Evolutionary conservation across 2,113 vertebrate species (phyloP), one percentile per base, ranked within the genome.

Genomic region (Sprattus sprattus): DNA sequence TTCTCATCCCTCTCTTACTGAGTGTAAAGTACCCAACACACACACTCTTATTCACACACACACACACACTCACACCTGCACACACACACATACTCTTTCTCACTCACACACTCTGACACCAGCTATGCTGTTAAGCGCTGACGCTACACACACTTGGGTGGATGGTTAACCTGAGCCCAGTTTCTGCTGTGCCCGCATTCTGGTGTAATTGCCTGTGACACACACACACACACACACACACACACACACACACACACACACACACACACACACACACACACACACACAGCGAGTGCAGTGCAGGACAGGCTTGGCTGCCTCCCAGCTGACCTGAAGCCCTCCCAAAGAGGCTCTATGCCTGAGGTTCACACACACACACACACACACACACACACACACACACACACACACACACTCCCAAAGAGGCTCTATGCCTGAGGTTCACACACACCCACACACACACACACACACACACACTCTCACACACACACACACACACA

Each of bases 121-220:
- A 4, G 78, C 54, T 47, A 54, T 64, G 54, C 64, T 86, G 39
- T 89, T 85, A 92, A 93, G 92, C 88, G 93, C 94, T 93, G 93
- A 94, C 91, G 82, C 81, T 86, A 91, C 87, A 87, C 83, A 93
- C 86, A 81, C 83, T 87, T 89, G 87, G 89, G 92, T 95, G 91
- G 93, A 94, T 95, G 90, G 92, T 95, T 95, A 95, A 96, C 93
- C 88, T 85, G 82, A 85, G 49, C 54, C 75, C 85, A 0, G 75
- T 92, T 93, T 94, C 84, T 95, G 94, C 94, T 95, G 93, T 86
- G 67, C 78, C 92, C 87, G 92, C 95, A 94, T 90, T 93, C 88
- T 87, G 87, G 92, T 89, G 87, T 93, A 93, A 94, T 94, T 94
- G 90, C 87, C 93, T 92, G 91, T 94, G 89, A 93, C 87, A 89